Percentiles rank a stretch among this genome's conserved stretches.
Evolutionary conservation across 2,888 invertebrate species (phyloP).

Genomic region (Helleia helle): DNA sequence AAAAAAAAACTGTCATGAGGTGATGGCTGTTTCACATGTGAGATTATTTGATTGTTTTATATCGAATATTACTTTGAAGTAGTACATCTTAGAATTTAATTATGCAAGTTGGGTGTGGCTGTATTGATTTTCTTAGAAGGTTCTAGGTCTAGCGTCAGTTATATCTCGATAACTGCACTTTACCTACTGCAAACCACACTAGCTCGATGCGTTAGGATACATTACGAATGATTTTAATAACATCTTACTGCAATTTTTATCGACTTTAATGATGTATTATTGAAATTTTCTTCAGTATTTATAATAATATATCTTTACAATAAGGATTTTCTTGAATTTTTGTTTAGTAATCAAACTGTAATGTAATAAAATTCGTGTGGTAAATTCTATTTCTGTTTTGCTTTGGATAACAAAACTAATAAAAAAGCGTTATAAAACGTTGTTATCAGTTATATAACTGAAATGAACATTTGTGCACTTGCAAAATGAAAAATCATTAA

Average conservation of each 20-base stretch:
- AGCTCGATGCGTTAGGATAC: conserved; percentile 43
- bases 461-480: conserved; percentile 37
- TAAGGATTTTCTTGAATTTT: not conserved
- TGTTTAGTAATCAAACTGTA: not conserved
- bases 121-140: conserved; percentile 73
- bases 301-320: not conserved
- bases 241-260: not conserved
- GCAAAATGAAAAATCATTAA: conserved; percentile 25
- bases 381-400: conserved; percentile 8
- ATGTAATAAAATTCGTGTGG: not conserved
- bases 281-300: not conserved
- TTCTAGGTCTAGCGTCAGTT: conserved; percentile 65
- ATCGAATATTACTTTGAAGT: conserved; percentile 27
- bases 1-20: conserved; percentile 62
- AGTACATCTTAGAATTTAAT: conserved; percentile 40
- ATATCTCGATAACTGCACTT: conserved; percentile 60
- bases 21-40: conserved; percentile 61
- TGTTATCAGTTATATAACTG: conserved; percentile 63
- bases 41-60: conserved; percentile 45
- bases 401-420: conserved; percentile 23
- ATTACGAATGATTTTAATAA: conserved; percentile 28
- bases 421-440: conserved; percentile 51
- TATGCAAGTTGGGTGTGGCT: conserved; percentile 73
- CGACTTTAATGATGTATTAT: not conserved
- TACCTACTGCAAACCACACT: conserved; percentile 39